phyloP scores from a whole-genome alignment of 1,140 invertebrate genomes.

The Gryon sp. region DNA sequence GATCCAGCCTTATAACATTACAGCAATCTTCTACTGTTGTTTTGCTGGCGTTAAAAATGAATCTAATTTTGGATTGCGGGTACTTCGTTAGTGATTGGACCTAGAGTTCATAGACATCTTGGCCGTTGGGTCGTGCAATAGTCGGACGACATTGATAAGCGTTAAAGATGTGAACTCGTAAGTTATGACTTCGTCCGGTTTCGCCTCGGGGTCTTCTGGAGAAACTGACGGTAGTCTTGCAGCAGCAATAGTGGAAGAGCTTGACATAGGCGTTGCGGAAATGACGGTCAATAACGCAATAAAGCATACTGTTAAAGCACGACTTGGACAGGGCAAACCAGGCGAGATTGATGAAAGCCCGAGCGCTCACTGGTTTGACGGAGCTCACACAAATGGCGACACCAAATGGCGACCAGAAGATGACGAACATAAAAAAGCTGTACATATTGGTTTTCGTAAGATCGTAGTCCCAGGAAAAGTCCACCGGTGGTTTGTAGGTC shows the following conservation, averaged over 20 bases:
- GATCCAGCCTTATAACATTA: no score
- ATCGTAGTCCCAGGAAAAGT: conserved; percentile 84
- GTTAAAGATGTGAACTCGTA: conserved; percentile 89
- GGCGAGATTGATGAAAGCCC: conserved; percentile 83
- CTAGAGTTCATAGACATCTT: conserved; percentile 82
- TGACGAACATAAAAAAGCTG: conserved; percentile 83
- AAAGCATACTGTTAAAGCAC: conserved; percentile 84
- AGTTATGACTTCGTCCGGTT: conserved; percentile 80
- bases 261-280: conserved; percentile 88
- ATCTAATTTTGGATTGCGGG: background rate
- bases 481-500: conserved; percentile 82
- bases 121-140: conserved; percentile 74
- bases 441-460: conserved; percentile 83
- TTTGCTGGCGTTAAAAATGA: no score
- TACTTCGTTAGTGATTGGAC: background rate
- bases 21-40: no score
- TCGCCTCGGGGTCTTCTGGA: conserved; percentile 83
- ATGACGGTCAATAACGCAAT: conserved; percentile 83
- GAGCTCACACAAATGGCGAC: conserved; percentile 80
- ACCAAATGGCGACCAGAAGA: conserved; percentile 86
- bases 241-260: conserved; percentile 90
- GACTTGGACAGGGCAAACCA: conserved; percentile 86
- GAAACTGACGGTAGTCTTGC: conserved; percentile 88
- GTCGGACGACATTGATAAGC: conserved; percentile 81
- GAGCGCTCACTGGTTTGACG: conserved; percentile 76